A percentile compares a stretch with the other conserved stretches of the same genome.
phyloP scores from a whole-genome alignment of 2,888 invertebrate species.

The Rhabditophanes sp. region DNA sequence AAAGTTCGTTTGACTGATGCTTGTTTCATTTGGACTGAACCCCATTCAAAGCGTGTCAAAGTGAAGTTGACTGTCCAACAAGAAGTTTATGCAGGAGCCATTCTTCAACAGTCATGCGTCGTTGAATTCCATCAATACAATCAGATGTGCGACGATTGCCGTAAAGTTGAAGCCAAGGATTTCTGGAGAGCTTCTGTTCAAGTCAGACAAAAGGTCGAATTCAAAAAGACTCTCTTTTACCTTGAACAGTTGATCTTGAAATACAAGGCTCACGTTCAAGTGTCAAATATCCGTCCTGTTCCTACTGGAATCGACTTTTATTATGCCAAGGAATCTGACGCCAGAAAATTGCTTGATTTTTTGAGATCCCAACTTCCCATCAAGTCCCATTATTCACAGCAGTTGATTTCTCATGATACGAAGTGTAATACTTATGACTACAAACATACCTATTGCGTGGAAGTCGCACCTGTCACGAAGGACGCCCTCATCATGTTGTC shows the following conservation, averaged over 20 bases:
- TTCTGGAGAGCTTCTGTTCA: slow-evolving; percentile 75
- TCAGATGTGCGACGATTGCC: slow-evolving; percentile 91
- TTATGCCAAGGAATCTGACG: slow-evolving; percentile 60
- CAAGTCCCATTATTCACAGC: slow-evolving; percentile 67
- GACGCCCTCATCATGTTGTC: slow-evolving; percentile 37
- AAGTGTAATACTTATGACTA: slow-evolving; percentile 90
- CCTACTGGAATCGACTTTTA: slow-evolving; percentile 72
- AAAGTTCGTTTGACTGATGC: slow-evolving; percentile 78
- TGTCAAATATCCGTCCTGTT: slow-evolving; percentile 35
- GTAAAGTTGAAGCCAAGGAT: slow-evolving; percentile 86
- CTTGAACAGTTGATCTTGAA: slow-evolving; percentile 90
- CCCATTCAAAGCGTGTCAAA: slow-evolving; percentile 90
- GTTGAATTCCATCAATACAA: slow-evolving; percentile 77
- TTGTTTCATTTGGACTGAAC: slow-evolving; percentile 93
- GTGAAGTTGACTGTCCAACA: slow-evolving; percentile 77
- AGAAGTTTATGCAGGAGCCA: slow-evolving; percentile 70
- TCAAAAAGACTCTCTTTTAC: slow-evolving; percentile 91
- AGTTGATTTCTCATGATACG: slow-evolving; percentile 85
- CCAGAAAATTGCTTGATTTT: slow-evolving; percentile 87
- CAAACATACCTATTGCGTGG: slow-evolving; percentile 74
- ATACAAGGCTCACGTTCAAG: slow-evolving; percentile 66
- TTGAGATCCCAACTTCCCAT: slow-evolving; percentile 67
- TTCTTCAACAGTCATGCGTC: slow-evolving; percentile 72
- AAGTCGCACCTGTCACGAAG: slow-evolving; percentile 87
- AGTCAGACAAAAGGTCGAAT: slow-evolving; percentile 56